phyloP scores from a whole-genome alignment of 2,888 invertebrate species.

The Muscina levida region DNA sequence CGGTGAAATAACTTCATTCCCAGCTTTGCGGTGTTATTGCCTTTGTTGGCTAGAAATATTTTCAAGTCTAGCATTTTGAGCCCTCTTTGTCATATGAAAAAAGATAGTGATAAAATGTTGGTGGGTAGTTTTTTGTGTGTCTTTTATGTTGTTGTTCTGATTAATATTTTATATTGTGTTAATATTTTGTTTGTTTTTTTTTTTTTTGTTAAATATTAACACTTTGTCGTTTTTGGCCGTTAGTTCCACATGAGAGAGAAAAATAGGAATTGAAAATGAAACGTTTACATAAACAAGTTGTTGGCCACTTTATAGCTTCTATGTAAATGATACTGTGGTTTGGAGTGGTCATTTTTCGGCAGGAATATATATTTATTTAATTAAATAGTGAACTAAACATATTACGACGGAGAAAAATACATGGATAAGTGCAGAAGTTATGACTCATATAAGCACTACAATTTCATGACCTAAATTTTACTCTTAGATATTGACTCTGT shows the following conservation, averaged over 20 bases:
- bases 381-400: too few relatives aligned
- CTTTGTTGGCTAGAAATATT: constrained; percentile 5
- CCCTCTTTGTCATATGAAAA: neutral
- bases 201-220: constrained; percentile 47
- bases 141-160: constrained; percentile 39
- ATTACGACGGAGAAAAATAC: too few relatives aligned
- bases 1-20: constrained; percentile 20
- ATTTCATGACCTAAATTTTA: too few relatives aligned
- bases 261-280: constrained; percentile 16
- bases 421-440: too few relatives aligned
- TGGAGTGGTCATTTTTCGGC: too few relatives aligned
- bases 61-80: neutral
- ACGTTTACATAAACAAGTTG: constrained; percentile 21
- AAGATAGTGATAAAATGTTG: neutral
- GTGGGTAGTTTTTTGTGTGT: neutral
- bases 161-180: constrained; percentile 51
- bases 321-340: too few relatives aligned
- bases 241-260: neutral
- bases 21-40: constrained; percentile 44
- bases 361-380: too few relatives aligned
- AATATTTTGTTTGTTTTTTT: constrained; percentile 49
- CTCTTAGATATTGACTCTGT: too few relatives aligned
- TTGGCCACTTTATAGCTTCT: constrained; percentile 8
- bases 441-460: too few relatives aligned
- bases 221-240: constrained; percentile 40